Percentiles rank a stretch among this genome's conserved stretches.
Conservation (phyloP, 2,888 invertebrate species). For the Subacronicta megacephala region DNA sequence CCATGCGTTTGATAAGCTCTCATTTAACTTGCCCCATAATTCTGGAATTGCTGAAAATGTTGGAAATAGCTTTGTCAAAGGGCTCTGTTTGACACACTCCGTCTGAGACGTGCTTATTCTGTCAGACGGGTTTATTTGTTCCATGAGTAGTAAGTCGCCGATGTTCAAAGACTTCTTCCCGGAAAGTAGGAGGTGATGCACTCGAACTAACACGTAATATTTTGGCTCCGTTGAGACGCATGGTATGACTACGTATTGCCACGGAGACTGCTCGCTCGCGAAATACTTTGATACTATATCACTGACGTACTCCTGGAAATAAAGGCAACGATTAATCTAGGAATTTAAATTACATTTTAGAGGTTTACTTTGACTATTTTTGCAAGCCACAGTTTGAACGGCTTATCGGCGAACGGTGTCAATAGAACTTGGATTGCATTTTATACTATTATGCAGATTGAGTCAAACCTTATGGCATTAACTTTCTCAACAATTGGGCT, state of each 20-base stretch:
- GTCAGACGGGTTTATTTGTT: conserved; percentile 77
- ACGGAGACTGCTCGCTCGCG: conserved; percentile 92
- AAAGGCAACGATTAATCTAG: no score
- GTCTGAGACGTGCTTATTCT: conserved; percentile 68
- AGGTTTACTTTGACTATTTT: no score
- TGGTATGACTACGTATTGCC: conserved; percentile 94
- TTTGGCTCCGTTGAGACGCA: conserved; percentile 85
- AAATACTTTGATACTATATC: conserved; percentile 94
- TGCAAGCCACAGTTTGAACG: no score
- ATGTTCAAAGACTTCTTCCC: conserved; percentile 92
- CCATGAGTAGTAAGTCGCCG: conserved; percentile 93
- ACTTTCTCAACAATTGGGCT: no score
- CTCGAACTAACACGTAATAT: conserved; percentile 92
- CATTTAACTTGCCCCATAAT: conserved; percentile 91
- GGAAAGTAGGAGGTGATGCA: conserved; percentile 93
- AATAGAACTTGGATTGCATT: no score
- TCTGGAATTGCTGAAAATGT: conserved; percentile 91
- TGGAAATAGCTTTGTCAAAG: conserved; percentile 88
- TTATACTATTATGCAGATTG: no score
- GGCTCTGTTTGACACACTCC: conserved; percentile 79
- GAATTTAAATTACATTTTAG: no score
- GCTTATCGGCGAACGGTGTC: background rate
- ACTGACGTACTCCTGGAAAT: conserved; percentile 92
- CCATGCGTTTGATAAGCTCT: conserved; percentile 93
- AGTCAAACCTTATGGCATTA: no score